A percentile compares a stretch with the other conserved stretches of the same genome.
These are phyloP conservation scores for Drosophila mayri DNA, from an alignment of 1,140 invertebrate species.

Conservation along the genomic window DNA sequence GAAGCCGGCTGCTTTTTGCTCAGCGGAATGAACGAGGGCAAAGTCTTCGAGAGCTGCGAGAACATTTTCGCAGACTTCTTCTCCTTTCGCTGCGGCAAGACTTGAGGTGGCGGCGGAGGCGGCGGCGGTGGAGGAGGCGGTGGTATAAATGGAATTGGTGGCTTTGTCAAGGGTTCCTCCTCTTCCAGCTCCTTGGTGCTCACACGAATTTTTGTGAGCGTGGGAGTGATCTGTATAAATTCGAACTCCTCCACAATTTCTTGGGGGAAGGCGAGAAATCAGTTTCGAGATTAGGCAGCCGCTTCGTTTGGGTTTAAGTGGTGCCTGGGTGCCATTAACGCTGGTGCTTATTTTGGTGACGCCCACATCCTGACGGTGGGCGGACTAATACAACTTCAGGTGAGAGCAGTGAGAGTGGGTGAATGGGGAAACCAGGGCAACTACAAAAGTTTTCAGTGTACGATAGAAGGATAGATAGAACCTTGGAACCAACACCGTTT, in stretches of 20 bases:
- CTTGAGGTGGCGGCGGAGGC: slow-evolving; percentile 33
- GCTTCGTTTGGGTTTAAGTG: slow-evolving; percentile 21
- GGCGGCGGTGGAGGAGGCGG: slow-evolving; percentile 27
- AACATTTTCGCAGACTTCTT: slow-evolving; percentile 80
- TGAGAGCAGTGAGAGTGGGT: slow-evolving; percentile 46
- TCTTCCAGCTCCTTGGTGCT: slow-evolving; percentile 87
- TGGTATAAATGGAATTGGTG: slow-evolving; percentile 3
- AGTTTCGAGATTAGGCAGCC: slow-evolving; percentile 40
- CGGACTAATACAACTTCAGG: slow-evolving; percentile 49
- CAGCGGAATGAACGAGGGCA: slow-evolving; percentile 85
- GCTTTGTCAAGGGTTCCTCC: slow-evolving; percentile 10
- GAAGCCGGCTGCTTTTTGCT: slow-evolving; percentile 64
- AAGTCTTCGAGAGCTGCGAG: slow-evolving; percentile 83
- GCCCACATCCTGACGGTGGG: slow-evolving; percentile 25
- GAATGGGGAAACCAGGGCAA: slow-evolving; percentile 23
- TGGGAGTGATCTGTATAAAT: slow-evolving; percentile 92
- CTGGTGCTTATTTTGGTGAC: slow-evolving; percentile 39
- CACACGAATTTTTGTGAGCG: slow-evolving; percentile 91
- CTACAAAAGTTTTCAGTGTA: slow-evolving; percentile 27
- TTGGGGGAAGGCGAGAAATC: slow-evolving; percentile 39
- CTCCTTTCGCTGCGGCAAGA: background rate
- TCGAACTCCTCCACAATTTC: slow-evolving; percentile 86
- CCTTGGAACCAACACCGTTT: slow-evolving; percentile 66
- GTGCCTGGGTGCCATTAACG: slow-evolving; percentile 46
- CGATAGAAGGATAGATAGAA: slow-evolving; percentile 29